A percentile compares a stretch with the other conserved stretches of the same genome.
Evolutionary conservation across 1,140 invertebrate genomes (phyloP).

Genomic region (Armadillidium nasatum): DNA sequence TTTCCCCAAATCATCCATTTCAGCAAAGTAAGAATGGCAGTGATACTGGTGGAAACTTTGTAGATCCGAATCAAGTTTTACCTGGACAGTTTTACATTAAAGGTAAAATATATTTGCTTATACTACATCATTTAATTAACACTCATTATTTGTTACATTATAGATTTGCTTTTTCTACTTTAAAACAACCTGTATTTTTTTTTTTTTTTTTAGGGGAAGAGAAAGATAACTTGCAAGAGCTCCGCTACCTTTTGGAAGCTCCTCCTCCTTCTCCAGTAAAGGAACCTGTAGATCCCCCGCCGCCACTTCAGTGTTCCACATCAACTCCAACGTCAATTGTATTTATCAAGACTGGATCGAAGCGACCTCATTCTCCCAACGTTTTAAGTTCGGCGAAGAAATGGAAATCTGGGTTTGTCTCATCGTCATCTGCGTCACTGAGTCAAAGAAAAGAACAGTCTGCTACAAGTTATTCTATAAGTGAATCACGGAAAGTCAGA

Average conservation of each 20-base stretch:
- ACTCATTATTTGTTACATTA: too few relatives aligned
- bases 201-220: background rate
- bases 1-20: background rate
- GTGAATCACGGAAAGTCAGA: constrained; percentile 42
- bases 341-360: background rate
- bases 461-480: background rate
- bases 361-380: background rate
- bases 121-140: too few relatives aligned
- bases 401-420: too few relatives aligned
- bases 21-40: background rate
- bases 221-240: background rate
- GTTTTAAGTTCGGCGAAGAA: too few relatives aligned
- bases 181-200: background rate
- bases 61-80: constrained; percentile 37
- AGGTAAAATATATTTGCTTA: constrained; percentile 17
- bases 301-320: background rate
- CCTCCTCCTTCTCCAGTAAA: background rate
- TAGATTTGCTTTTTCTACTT: too few relatives aligned
- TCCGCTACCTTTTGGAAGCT: background rate
- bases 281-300: background rate
- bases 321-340: background rate
- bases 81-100: constrained; percentile 34
- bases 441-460: too few relatives aligned
- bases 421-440: too few relatives aligned
- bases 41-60: constrained; percentile 36